Evolutionary conservation across 2,797 vertebrate species (phyloP).

Genomic region (Chaetodon trifasciatus): DNA sequence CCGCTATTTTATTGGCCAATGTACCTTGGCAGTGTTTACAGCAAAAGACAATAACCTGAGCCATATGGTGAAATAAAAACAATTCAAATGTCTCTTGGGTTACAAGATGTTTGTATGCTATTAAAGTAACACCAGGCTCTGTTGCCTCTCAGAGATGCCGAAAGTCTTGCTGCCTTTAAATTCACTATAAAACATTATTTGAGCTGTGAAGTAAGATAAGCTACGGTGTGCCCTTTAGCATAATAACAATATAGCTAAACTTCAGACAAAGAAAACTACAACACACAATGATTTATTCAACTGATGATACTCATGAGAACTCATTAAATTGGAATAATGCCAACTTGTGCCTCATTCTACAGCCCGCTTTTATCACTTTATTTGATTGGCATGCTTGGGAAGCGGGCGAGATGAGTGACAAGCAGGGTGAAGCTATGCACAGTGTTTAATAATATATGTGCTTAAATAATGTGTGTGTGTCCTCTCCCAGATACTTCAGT

Average conservation of each 20-base stretch:
- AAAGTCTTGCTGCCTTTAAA: conserved; percentile 23
- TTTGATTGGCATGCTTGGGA: conserved; percentile 14
- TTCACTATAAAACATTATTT: conserved; percentile 22
- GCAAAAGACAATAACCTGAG: conserved; percentile 41
- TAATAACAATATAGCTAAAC: neutral
- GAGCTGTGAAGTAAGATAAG: conserved; percentile 28
- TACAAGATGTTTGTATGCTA: conserved; percentile 44
- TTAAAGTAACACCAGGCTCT: conserved; percentile 45
- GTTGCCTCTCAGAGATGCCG: conserved; percentile 15
- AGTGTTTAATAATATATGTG: conserved; percentile 10
- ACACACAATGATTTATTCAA: conserved; percentile 19
- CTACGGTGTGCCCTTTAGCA: conserved; percentile 7
- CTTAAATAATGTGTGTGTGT: conserved; percentile 4
- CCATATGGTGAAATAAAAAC: conserved; percentile 40
- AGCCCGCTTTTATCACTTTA: conserved; percentile 9
- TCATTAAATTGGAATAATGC: conserved; percentile 1
- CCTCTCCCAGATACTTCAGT: conserved; percentile 88
- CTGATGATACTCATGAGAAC: conserved; percentile 1
- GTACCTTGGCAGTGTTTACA: conserved; percentile 42
- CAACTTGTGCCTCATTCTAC: neutral
- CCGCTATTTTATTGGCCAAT: conserved; percentile 30
- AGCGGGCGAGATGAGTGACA: conserved; percentile 11
- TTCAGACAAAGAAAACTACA: conserved; percentile 17
- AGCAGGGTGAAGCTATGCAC: neutral
- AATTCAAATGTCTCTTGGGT: conserved; percentile 32